A percentile compares a stretch with the other conserved stretches of the same genome.
Evolutionary conservation across 2,797 vertebrate genomes (phyloP).

Genomic region (Bradypodion pumilum): DNA sequence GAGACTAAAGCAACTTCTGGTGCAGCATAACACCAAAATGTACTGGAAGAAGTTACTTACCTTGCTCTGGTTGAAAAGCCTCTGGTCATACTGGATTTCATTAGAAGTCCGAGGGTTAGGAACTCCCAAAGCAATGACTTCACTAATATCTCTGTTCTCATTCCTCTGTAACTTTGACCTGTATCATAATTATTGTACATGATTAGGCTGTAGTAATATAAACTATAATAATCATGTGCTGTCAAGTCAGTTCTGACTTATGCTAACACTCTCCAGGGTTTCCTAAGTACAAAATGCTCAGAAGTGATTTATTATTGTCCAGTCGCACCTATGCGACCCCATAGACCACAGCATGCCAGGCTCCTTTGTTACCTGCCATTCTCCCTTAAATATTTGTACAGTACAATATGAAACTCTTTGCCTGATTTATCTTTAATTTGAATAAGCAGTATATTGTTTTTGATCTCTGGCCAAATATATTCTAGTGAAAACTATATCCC

Average conservation of each 20-base stretch:
- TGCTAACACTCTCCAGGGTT: too few species aligned
- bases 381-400: too few species aligned
- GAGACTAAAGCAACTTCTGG: background rate
- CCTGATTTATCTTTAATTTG: constrained; percentile 28
- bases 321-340: too few species aligned
- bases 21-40: background rate
- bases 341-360: too few species aligned
- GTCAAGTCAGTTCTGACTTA: too few species aligned
- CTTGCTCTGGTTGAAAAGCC: constrained; percentile 96
- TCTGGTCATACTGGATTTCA: constrained; percentile 93
- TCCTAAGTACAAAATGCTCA: too few species aligned
- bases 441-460: constrained; percentile 38
- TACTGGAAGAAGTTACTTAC: constrained; percentile 66
- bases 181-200: constrained; percentile 50
- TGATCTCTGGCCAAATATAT: constrained; percentile 37
- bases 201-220: background rate
- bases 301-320: too few species aligned
- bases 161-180: constrained; percentile 97
- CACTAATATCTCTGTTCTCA: constrained; percentile 96
- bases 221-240: too few species aligned
- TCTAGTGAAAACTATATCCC: constrained; percentile 21
- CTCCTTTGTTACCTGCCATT: too few species aligned
- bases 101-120: constrained; percentile 89
- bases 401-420: too few species aligned
- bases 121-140: constrained; percentile 92